Conservation (phyloP, 1,140 invertebrate species). For the Eufriesea mexicana region DNA sequence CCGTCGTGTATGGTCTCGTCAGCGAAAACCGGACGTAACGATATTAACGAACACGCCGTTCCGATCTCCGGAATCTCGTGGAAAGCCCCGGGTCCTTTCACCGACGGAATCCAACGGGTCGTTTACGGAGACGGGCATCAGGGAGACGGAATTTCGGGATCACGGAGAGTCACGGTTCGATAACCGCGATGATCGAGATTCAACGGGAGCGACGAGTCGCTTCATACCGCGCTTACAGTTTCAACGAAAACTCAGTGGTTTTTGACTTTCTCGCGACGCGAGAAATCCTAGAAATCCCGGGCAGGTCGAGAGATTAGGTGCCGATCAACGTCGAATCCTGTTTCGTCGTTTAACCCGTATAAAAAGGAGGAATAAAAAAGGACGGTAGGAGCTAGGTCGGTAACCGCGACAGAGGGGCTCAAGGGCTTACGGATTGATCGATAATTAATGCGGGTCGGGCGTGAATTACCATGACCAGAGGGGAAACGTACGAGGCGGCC, state of each 20-base stretch:
- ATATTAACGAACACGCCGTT: not conserved
- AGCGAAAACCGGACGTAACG: not conserved
- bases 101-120: not conserved
- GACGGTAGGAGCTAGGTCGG: not conserved
- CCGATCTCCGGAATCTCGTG: not conserved
- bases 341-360: slow-evolving; percentile 11
- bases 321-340: not conserved
- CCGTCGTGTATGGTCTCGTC: not conserved
- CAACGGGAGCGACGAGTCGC: too few relatives aligned
- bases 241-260: not conserved
- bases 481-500: not conserved
- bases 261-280: not conserved
- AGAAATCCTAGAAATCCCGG: not conserved
- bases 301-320: not conserved
- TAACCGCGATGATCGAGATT: too few relatives aligned
- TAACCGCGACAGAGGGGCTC: not conserved
- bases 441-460: slow-evolving; percentile 29
- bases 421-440: slow-evolving; percentile 23
- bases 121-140: not conserved
- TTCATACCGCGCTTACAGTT: too few relatives aligned
- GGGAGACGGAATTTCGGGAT: not conserved
- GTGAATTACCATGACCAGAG: not conserved
- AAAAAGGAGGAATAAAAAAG: not conserved
- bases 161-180: not conserved
- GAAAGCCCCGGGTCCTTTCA: too few relatives aligned